These are phyloP conservation scores for Hypolimnas misippus DNA, from an alignment of 2,888 invertebrate genomes.

Conservation along the genomic window DNA sequence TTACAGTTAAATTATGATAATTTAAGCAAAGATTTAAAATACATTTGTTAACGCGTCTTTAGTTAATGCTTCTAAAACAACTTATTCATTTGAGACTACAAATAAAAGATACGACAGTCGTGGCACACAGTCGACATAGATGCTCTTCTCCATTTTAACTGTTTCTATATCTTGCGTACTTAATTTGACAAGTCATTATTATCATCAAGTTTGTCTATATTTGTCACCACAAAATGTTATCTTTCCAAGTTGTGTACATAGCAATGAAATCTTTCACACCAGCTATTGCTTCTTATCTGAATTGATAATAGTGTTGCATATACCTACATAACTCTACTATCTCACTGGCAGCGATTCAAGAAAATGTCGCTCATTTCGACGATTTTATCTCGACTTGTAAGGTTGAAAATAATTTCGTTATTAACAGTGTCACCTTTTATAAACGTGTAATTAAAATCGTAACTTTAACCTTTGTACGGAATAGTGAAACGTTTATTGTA, in stretches of 20 bases:
- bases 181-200: conserved; percentile 23
- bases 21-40: too few species aligned
- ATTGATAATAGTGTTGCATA: conserved; percentile 74
- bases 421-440: conserved; percentile 54
- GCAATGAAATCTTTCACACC: conserved; percentile 63
- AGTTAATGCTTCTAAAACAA: too few species aligned
- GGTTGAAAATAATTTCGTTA: conserved; percentile 46
- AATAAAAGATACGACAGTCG: background rate
- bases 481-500: conserved; percentile 49
- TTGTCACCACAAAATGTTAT: conserved; percentile 41
- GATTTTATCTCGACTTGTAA: conserved; percentile 67
- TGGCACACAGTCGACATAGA: background rate
- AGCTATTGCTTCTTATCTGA: conserved; percentile 74
- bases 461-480: conserved; percentile 51
- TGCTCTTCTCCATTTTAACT: background rate
- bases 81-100: background rate
- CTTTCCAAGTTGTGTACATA: conserved; percentile 59
- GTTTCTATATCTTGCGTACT: background rate
- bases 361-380: conserved; percentile 67
- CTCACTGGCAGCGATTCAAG: conserved; percentile 69
- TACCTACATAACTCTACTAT: conserved; percentile 65
- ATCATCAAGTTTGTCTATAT: conserved; percentile 32
- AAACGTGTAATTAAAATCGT: conserved; percentile 46
- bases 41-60: too few species aligned
- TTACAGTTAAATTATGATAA: too few species aligned